Evolutionary conservation across 2,888 invertebrate species (phyloP).

Genomic region (Suillia variegata): DNA sequence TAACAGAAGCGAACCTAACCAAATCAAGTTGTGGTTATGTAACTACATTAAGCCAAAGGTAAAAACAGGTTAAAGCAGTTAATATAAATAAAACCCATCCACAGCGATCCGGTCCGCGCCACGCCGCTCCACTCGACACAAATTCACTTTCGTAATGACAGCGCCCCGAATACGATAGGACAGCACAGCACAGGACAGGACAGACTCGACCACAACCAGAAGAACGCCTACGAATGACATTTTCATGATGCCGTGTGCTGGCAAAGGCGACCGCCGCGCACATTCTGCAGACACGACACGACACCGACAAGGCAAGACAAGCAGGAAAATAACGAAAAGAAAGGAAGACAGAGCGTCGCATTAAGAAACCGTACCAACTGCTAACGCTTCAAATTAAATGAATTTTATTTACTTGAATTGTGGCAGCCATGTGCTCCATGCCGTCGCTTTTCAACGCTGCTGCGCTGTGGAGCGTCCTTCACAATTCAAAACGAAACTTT

Average conservation of each 20-base stretch:
- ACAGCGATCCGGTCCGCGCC: too few relatives aligned
- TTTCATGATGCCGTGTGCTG: slow-evolving; percentile 9
- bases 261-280: not conserved
- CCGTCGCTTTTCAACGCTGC: not conserved
- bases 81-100: not conserved
- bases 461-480: slow-evolving; percentile 12
- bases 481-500: slow-evolving; percentile 22
- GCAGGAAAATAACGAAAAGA: not conserved
- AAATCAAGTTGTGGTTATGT: slow-evolving; percentile 30
- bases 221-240: slow-evolving; percentile 20
- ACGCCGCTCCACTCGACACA: not conserved
- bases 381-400: slow-evolving; percentile 36
- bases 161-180: too few relatives aligned
- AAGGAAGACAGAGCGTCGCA: not conserved
- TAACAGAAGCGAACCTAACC: too few relatives aligned
- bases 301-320: not conserved
- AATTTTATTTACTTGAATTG: slow-evolving; percentile 38
- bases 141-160: not conserved
- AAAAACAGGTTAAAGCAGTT: slow-evolving; percentile 17
- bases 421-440: slow-evolving; percentile 34
- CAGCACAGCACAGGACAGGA: too few relatives aligned
- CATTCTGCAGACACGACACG: not conserved
- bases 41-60: not conserved
- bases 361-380: slow-evolving; percentile 29
- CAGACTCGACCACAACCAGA: not conserved